Evolutionary conservation across 2,113 vertebrate genomes (phyloP), one percentile per base, ranked within the genome.

Genomic region (Drymodes brunneopygia): DNA sequence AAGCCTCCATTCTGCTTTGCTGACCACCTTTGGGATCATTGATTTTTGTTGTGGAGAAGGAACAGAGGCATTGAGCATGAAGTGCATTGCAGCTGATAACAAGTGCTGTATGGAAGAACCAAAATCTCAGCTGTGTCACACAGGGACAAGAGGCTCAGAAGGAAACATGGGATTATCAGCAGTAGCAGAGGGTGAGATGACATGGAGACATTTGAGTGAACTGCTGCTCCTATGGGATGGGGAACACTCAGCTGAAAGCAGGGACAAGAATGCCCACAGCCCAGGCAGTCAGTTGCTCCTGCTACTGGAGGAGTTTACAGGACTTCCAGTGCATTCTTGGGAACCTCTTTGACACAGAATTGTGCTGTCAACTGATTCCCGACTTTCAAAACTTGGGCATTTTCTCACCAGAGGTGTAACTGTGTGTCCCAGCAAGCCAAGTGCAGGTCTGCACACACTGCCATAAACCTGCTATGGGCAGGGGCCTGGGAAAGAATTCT

Each of bases 401-500:
- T 70, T 80, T 50, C 22, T 61, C 51, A 27, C 31, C 38, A 42
- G 48, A 57, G 23, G 44, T 57, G 40, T 27, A 24, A n/a, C 8
- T 47, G 7, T 40, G 22, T 50, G 45, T 50, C 21, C 6, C 8
- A 12, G 60, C 28, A 53, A 50, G 28, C 31, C 67, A 15, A 44
- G 47, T 9, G 8, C 24, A 8, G 56, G 6, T 14, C 38, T 56
- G 36, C 51, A 15, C 15, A 47, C 29, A 0, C 22, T 50, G 60
- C 19, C 13, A 2, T 1, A 1, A 7, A 61, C 2, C 56, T 28
- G 69, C 4, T 12, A 0, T 0, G 11, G 15, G 18, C 3, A 12
- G 31, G 15, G 66, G 33, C 19, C 27, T 74, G 22, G 23, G 50
- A 11, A 73, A 50, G 29, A 31, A 10, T 35, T 67, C 29, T 50